Conservation (phyloP, 2,797 vertebrate species). For the Taenioides sp. region DNA sequence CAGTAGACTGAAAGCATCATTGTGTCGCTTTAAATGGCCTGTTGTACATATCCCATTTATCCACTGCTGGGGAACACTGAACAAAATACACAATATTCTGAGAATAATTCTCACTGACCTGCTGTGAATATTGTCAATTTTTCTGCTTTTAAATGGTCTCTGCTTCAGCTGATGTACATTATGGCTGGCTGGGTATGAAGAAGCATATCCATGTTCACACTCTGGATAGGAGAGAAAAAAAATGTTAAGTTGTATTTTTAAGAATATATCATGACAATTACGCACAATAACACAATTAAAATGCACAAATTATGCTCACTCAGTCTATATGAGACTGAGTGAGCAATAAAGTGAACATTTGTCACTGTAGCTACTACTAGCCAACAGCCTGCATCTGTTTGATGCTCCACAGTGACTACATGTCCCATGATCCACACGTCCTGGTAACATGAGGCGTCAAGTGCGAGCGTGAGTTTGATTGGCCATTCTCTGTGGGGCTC, state of each 20-base stretch:
- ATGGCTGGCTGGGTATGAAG: slow-evolving; percentile 82
- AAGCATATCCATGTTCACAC: slow-evolving; percentile 94
- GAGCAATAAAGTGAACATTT: neutral
- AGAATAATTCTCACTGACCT: slow-evolving; percentile 52
- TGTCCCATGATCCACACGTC: slow-evolving; percentile 63
- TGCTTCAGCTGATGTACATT: slow-evolving; percentile 82
- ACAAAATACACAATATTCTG: neutral
- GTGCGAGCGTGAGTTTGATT: slow-evolving; percentile 61
- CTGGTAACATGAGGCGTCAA: slow-evolving; percentile 84
- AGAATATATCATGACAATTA: neutral
- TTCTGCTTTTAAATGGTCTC: slow-evolving; percentile 80
- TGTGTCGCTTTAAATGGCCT: neutral
- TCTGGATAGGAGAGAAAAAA: slow-evolving; percentile 72
- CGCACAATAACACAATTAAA: neutral
- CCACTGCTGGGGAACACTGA: neutral
- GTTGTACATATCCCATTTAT: neutral
- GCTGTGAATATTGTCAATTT: slow-evolving; percentile 82
- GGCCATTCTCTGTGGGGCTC: slow-evolving; percentile 55
- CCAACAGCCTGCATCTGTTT: neutral
- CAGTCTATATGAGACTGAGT: neutral
- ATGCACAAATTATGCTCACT: neutral
- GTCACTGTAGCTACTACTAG: neutral
- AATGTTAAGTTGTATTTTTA: slow-evolving; percentile 10
- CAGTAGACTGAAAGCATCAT: neutral
- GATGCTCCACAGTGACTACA: slow-evolving; percentile 47